A percentile compares a stretch with the other conserved stretches of the same genome.
Conservation (phyloP, 2,888 invertebrate genomes). For the Lepidocyrtoides sp. region DNA sequence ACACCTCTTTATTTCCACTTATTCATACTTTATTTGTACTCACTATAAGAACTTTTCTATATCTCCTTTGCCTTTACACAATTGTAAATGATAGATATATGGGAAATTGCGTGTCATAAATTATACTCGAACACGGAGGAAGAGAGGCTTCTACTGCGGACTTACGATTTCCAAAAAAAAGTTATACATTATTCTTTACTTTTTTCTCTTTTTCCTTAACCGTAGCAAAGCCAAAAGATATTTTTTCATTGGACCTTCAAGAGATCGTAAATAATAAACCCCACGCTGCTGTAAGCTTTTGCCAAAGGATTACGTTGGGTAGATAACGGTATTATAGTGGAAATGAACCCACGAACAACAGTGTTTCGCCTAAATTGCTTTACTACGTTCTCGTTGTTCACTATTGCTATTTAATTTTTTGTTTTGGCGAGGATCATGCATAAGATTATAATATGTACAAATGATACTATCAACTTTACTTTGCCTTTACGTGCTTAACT, state of each 20-base stretch:
- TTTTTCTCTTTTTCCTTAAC: neutral
- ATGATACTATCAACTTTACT: no score
- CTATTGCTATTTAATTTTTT: neutral
- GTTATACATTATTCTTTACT: neutral
- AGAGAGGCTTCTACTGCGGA: neutral
- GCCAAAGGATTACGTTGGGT: neutral
- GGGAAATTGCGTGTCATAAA: neutral
- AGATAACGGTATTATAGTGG: neutral
- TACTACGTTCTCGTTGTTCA: neutral
- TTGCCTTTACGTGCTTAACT: no score
- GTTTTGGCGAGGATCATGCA: neutral
- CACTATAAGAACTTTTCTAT: neutral
- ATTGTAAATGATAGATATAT: neutral
- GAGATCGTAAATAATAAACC: constrained; percentile 69
- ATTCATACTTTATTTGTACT: neutral
- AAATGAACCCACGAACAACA: neutral
- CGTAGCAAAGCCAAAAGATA: neutral
- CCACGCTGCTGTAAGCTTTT: constrained; percentile 3
- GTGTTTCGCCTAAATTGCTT: neutral
- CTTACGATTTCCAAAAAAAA: neutral
- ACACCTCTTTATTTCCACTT: neutral
- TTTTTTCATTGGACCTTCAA: constrained; percentile 66
- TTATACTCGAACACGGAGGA: neutral
- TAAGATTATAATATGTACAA: no score
- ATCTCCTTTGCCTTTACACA: neutral